Evolutionary conservation across 2,113 vertebrate genomes (phyloP), one percentile per base, ranked within the genome.

Genomic region (Cyanoderma ruficeps): DNA sequence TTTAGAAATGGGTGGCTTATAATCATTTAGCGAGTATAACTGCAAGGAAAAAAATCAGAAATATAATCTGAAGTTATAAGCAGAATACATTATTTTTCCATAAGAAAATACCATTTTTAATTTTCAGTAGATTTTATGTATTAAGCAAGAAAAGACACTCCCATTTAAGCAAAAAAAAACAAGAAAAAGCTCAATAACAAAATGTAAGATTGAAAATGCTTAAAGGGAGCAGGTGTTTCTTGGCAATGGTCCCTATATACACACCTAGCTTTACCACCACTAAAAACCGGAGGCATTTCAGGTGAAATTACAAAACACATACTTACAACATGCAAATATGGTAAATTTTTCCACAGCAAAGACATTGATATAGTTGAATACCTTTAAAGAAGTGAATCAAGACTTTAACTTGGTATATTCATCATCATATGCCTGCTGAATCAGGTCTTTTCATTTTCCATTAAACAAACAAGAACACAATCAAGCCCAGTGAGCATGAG

Each of bases 1-100:
- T 98, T 99, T 99, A 97, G 99, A 99, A 98, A 99, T 99, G 20
- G 99, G 99, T 89, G 99, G 99, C 96, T 99, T 99, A 97, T 99
- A 99, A 98, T 99, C 99, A 97, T 99, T 99, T 83, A 99, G 97
- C 65, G 99, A 99, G 98, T 99, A 99, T 91, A 99, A 97, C 99
- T 99, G 95, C 33, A 64, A 97, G 67, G 69, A 83, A 63, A 89
- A 33, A 33, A 18, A 47, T n/a, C 30, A 94, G 30, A 92, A 88
- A 64, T 30, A 60, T 5, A 83, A 70, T 76, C 37, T 86, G 18
- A 15, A 65, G 15, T 7, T 86, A 42, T 77, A 96, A 93, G 74
- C 10, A 93, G 35, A 94, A 37, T 25, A 57, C 18, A 55, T 25
- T n/a, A 3, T 65, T 46, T 89, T 67, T 68, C 55, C 70, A 46